A percentile compares a stretch with the other conserved stretches of the same genome.
These are phyloP conservation scores for Lasiurus borealis DNA, from an alignment of 2,113 vertebrate species.

Conservation along the genomic window DNA sequence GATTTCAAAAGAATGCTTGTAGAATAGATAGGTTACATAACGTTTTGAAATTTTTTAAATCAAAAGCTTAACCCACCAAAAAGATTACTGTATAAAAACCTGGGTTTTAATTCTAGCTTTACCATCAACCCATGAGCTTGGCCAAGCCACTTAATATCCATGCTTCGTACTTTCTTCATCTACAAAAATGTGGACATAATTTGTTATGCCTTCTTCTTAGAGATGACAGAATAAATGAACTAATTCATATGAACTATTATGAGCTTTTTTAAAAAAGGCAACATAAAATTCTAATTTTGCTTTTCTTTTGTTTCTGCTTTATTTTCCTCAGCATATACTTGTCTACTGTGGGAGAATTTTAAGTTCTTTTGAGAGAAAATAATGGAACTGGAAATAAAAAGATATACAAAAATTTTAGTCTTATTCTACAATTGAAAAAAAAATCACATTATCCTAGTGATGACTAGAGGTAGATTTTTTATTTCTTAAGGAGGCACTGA, in stretches of 20 bases:
- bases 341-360: neutral
- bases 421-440: slow-evolving; percentile 30
- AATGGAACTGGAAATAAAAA: slow-evolving; percentile 63
- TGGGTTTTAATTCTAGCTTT: slow-evolving; percentile 32
- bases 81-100: neutral
- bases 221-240: slow-evolving; percentile 32
- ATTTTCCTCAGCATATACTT: slow-evolving; percentile 12
- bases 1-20: slow-evolving; percentile 11
- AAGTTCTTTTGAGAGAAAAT: slow-evolving; percentile 73
- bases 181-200: neutral
- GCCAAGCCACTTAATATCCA: neutral
- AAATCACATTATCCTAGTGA: slow-evolving; percentile 14
- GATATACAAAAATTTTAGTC: slow-evolving; percentile 14
- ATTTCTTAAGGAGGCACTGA: slow-evolving; percentile 49
- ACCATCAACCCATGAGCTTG: neutral
- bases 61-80: neutral
- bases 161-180: neutral
- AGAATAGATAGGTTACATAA: neutral
- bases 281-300: slow-evolving; percentile 30
- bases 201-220: neutral
- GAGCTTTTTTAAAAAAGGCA: neutral
- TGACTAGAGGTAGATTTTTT: slow-evolving; percentile 58
- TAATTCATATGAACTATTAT: neutral
- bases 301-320: neutral
- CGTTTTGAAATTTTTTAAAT: neutral